Percentiles rank a stretch among this genome's conserved stretches.
These are phyloP conservation scores for Augochlora pura DNA, from an alignment of 1,140 invertebrate species.

Conservation along the genomic window DNA sequence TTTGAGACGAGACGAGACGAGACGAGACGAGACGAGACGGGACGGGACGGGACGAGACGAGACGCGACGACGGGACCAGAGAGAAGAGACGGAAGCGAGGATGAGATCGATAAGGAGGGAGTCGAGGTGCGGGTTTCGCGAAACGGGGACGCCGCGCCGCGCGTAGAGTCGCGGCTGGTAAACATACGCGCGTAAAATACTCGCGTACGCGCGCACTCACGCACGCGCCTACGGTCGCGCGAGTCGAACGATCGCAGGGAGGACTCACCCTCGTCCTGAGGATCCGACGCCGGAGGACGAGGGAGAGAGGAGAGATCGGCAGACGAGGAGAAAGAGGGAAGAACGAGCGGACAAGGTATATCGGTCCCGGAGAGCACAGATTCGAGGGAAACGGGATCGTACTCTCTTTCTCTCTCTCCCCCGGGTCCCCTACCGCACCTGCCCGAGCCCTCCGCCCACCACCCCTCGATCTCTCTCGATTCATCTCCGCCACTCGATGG, in stretches of 20 bases:
- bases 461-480: conserved; percentile 56
- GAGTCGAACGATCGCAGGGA: not conserved
- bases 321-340: conserved; percentile 12
- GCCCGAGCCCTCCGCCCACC: no score
- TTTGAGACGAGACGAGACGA: not conserved
- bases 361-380: not conserved
- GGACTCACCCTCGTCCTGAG: conserved; percentile 17
- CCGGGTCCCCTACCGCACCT: no score
- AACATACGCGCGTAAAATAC: conserved; percentile 41
- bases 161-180: conserved; percentile 28
- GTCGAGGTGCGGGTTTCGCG: conserved; percentile 39
- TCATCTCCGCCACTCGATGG: conserved; percentile 51
- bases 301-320: conserved; percentile 37
- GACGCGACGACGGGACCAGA: conserved; percentile 25
- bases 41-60: conserved; percentile 28
- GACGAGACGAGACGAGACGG: conserved; percentile 31
- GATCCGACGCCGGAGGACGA: conserved; percentile 28
- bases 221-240: conserved; percentile 24
- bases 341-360: not conserved
- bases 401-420: conserved; percentile 54
- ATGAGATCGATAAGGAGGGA: conserved; percentile 56
- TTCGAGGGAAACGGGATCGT: conserved; percentile 20
- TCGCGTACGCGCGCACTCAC: not conserved
- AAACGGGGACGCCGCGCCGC: conserved; percentile 43
- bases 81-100: conserved; percentile 52